Conservation (phyloP, 2,113 vertebrate genomes). For the Raja brachyura region DNA sequence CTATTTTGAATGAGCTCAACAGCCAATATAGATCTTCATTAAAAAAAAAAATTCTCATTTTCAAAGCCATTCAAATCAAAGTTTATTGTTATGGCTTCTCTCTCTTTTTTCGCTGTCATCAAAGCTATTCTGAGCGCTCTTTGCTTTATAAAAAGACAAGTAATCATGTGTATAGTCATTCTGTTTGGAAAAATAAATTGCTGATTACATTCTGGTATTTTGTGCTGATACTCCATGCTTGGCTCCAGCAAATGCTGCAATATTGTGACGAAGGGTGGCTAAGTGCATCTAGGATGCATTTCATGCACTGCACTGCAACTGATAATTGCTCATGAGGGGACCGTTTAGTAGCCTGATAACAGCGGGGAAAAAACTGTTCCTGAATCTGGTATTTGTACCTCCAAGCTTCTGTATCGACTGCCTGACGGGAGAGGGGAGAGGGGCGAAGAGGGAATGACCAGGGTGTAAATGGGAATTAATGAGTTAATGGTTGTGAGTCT, state of each 20-base stretch:
- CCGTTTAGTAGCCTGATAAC: too few species aligned
- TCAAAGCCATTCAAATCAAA: slow-evolving; percentile 35
- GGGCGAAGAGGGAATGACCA: too few species aligned
- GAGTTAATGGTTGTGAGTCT: too few species aligned
- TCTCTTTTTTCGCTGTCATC: background rate
- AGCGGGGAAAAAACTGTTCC: too few species aligned
- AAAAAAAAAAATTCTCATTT: slow-evolving; percentile 23
- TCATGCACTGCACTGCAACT: background rate
- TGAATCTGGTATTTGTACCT: too few species aligned
- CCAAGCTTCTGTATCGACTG: too few species aligned
- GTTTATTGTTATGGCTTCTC: slow-evolving; percentile 19
- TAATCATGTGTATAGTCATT: background rate
- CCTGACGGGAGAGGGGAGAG: too few species aligned
- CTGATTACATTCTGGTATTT: background rate
- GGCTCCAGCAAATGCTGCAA: background rate
- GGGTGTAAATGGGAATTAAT: too few species aligned
- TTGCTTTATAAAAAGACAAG: slow-evolving; percentile 27
- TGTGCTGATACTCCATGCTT: background rate
- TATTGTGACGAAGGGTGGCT: background rate
- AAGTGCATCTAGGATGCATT: too few species aligned
- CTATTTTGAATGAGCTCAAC: slow-evolving; percentile 3
- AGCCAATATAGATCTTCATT: background rate
- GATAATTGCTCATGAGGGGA: too few species aligned
- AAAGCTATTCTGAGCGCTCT: slow-evolving; percentile 4
- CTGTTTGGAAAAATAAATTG: slow-evolving; percentile 19